These are phyloP conservation scores for Mormyrops attenuatus DNA, from an alignment of 2,797 vertebrate genomes.

Conservation along the genomic window DNA sequence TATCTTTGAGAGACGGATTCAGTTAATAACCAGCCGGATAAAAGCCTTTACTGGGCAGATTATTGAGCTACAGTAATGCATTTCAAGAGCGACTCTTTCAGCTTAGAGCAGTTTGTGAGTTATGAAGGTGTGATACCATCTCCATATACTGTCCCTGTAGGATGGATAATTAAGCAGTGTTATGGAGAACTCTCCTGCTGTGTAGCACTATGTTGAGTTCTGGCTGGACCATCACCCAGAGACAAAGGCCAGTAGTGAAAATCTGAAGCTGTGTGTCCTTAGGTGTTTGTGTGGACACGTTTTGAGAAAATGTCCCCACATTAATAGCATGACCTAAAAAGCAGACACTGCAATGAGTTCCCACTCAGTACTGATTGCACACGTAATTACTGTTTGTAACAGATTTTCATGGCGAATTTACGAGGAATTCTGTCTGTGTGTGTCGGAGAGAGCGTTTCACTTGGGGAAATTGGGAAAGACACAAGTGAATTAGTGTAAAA, in stretches of 20 bases:
- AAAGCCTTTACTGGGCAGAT: neutral
- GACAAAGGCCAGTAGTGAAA: neutral
- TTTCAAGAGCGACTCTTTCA: neutral
- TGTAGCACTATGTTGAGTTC: neutral
- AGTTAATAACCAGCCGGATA: neutral
- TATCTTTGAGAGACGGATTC: neutral
- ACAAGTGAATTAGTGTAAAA: neutral
- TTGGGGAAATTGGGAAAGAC: neutral
- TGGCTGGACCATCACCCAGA: neutral
- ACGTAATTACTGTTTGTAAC: neutral
- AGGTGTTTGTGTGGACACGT: neutral
- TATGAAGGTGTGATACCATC: constrained; percentile 1
- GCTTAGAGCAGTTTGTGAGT: neutral
- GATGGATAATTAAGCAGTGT: neutral
- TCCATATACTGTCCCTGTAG: neutral
- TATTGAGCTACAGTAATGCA: neutral
- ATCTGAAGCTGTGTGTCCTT: neutral
- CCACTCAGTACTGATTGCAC: neutral
- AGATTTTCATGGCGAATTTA: neutral
- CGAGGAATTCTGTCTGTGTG: neutral
- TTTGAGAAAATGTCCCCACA: neutral
- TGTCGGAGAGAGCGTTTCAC: neutral
- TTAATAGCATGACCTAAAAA: neutral
- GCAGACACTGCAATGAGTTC: neutral
- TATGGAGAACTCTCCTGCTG: neutral